Evolutionary conservation across 2,113 vertebrate species (phyloP).

Genomic region (Nanorana parkeri): DNA sequence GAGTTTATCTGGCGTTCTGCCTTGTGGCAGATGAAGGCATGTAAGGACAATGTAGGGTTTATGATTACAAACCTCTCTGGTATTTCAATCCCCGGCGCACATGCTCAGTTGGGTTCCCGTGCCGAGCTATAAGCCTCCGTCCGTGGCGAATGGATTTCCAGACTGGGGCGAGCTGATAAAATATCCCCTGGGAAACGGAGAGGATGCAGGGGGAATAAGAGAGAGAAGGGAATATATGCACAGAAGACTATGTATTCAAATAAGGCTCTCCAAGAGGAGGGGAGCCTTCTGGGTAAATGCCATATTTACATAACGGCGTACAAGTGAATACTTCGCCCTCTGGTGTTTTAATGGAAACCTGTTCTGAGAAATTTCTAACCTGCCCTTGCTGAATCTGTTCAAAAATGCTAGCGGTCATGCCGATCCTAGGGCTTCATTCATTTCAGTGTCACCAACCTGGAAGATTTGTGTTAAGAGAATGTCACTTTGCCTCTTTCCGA

Average conservation of each 20-base stretch:
- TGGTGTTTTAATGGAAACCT: no score
- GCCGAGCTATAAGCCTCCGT: slow-evolving; percentile 5
- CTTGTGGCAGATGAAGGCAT: slow-evolving; percentile 28
- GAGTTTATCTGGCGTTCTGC: slow-evolving; percentile 1
- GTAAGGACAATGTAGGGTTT: slow-evolving; percentile 19
- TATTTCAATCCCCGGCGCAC: not conserved
- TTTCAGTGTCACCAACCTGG: no score
- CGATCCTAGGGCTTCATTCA: no score
- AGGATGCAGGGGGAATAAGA: not conserved
- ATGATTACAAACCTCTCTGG: slow-evolving; percentile 11
- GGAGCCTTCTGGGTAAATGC: no score
- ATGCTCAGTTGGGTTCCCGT: not conserved
- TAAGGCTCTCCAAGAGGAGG: not conserved
- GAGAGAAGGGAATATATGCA: not conserved
- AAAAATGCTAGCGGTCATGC: no score
- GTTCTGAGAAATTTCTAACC: no score
- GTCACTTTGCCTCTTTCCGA: no score
- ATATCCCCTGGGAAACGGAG: slow-evolving; percentile 17
- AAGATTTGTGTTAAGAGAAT: no score
- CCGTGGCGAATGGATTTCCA: slow-evolving; percentile 30
- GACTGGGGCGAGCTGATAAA: slow-evolving; percentile 33
- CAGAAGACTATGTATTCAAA: not conserved
- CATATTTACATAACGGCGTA: no score
- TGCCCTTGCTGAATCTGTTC: no score
- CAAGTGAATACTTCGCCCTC: no score